phyloP scores from a whole-genome alignment of 2,888 invertebrate genomes.

The Punctoribates punctum region DNA sequence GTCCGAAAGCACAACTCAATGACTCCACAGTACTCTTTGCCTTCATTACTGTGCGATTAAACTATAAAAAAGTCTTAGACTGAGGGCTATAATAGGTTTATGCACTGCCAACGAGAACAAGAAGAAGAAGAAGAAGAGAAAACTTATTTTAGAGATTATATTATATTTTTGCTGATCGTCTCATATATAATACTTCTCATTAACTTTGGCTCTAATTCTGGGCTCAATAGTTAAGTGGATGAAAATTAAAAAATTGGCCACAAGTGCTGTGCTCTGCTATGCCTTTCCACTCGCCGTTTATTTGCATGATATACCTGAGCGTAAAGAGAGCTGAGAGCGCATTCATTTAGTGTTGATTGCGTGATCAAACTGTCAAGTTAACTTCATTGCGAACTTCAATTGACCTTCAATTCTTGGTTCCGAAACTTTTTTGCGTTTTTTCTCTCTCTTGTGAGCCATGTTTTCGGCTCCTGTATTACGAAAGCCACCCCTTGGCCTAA shows the following conservation, averaged over 20 bases:
- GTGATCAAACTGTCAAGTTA: constrained; percentile 39
- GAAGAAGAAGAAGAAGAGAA: neutral
- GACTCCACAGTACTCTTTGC: too few species aligned
- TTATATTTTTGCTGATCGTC: constrained; percentile 3
- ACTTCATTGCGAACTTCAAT: constrained; percentile 33
- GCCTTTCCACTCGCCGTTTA: neutral
- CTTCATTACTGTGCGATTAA: too few species aligned
- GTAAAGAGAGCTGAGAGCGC: neutral
- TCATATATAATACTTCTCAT: neutral
- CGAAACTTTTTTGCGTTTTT: constrained; percentile 5
- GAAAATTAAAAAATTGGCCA: constrained; percentile 31
- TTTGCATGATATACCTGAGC: neutral
- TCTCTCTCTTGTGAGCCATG: neutral
- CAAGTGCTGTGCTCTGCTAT: constrained; percentile 6
- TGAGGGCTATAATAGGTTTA: constrained; percentile 10
- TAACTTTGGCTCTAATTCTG: constrained; percentile 15
- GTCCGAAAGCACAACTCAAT: neutral
- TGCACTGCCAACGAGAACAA: neutral
- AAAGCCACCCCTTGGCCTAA: constrained; percentile 30
- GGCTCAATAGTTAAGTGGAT: constrained; percentile 1
- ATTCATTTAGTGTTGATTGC: constrained; percentile 27
- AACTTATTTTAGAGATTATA: neutral
- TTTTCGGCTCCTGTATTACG: constrained; percentile 35
- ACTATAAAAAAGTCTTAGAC: too few species aligned
- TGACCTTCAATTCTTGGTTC: constrained; percentile 35